These are phyloP conservation scores for Thyatira batis DNA, from an alignment of 2,888 invertebrate species.

Conservation along the genomic window DNA sequence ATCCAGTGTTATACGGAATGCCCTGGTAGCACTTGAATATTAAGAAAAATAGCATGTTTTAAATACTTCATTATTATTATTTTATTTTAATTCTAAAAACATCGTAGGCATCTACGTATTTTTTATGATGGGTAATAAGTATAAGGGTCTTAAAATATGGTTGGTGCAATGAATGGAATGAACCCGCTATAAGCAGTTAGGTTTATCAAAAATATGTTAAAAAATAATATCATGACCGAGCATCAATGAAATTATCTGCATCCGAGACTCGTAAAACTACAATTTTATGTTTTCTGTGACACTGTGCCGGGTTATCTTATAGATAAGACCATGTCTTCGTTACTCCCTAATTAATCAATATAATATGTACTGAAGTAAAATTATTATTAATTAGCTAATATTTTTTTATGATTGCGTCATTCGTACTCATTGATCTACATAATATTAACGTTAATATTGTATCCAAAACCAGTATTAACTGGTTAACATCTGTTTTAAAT, in stretches of 20 bases:
- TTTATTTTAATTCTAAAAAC: no score
- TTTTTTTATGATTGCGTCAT: not conserved
- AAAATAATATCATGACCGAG: not conserved
- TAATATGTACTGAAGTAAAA: not conserved
- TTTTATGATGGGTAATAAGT: no score
- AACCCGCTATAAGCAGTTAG: no score
- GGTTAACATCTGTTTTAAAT: no score
- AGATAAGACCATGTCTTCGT: slow-evolving; percentile 37
- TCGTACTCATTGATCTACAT: not conserved
- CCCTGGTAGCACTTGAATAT: no score
- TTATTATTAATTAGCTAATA: not conserved
- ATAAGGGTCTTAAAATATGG: no score
- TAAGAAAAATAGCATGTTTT: no score
- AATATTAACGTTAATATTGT: not conserved
- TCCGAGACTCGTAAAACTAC: slow-evolving; percentile 39
- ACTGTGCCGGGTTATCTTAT: slow-evolving; percentile 41
- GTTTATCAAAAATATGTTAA: slow-evolving; percentile 11
- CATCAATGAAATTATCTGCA: slow-evolving; percentile 37
- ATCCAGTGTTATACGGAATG: no score
- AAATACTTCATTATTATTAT: no score
- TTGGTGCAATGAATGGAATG: no score
- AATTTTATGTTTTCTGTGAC: slow-evolving; percentile 51
- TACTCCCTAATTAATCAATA: slow-evolving; percentile 1
- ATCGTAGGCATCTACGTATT: no score
- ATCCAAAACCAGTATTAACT: no score